Evolutionary conservation across 92 coral and sea anemone species (phyloP).

Genomic region (Plumapathes pennacea): DNA sequence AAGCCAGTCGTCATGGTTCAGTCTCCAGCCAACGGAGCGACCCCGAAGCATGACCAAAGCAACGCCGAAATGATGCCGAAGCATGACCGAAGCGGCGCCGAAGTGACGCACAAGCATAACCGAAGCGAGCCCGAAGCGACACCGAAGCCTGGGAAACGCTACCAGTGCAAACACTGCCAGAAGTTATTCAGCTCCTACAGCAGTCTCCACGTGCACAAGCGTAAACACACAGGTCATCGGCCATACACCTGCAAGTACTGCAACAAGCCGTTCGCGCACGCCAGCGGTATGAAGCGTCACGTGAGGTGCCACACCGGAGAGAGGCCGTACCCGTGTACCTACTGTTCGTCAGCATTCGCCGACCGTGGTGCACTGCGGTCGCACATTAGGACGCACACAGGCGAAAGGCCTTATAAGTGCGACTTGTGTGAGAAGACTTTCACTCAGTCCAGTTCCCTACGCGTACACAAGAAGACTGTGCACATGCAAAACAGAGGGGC

Average conservation of each 20-base stretch:
- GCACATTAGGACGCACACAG: slow-evolving; percentile 64
- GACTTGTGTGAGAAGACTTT: slow-evolving; percentile 58
- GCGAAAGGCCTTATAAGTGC: slow-evolving; percentile 58
- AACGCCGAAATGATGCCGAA: too few species aligned
- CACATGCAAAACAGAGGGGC: slow-evolving; percentile 37
- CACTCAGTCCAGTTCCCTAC: slow-evolving; percentile 61
- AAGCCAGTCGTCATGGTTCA: too few species aligned
- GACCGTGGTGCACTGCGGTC: slow-evolving; percentile 68
- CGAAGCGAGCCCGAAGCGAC: too few species aligned
- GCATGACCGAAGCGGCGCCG: too few species aligned
- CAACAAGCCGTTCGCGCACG: slow-evolving; percentile 59
- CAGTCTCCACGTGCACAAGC: slow-evolving; percentile 66
- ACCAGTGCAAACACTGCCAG: slow-evolving; percentile 51
- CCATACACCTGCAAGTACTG: slow-evolving; percentile 64
- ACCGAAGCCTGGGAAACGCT: too few species aligned
- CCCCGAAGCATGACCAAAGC: too few species aligned
- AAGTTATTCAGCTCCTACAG: slow-evolving; percentile 63
- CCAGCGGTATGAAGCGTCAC: slow-evolving; percentile 70
- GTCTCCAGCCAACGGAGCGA: too few species aligned
- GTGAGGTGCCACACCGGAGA: slow-evolving; percentile 71
- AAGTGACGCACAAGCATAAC: too few species aligned
- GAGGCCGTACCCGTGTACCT: slow-evolving; percentile 61
- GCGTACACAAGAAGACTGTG: slow-evolving; percentile 61
- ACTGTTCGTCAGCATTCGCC: slow-evolving; percentile 63
- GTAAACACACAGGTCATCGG: slow-evolving; percentile 66